Base-by-base conservation (phyloP, 2,888 invertebrate genomes). In the Erebia epiphron region DNA sequence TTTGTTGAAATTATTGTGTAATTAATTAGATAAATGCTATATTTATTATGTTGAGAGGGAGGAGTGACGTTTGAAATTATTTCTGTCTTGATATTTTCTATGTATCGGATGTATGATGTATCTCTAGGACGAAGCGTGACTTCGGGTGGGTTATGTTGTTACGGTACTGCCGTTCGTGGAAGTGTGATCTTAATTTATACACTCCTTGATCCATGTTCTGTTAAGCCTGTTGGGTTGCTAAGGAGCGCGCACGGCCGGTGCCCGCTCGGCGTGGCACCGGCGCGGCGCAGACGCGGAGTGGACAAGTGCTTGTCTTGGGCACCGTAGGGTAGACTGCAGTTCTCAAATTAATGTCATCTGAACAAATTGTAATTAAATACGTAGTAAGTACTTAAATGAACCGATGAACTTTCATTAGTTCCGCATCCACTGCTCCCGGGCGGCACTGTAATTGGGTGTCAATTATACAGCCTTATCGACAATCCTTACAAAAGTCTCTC, bases 1-100 rank as follows among this genome's bases (percentile, higher is more conserved):
- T 87, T 92, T 91, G 92, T 93, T 93, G 89, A 92, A 92, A 92
- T 93, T 92, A 92, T 92, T 92, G 90, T 91, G 87, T 92, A 92
- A 91, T 89, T 90, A 87, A 88, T 90, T 92, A 91, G 89, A 86
- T 90, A 87, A 90, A 88, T 88, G 82, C 89, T 91, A 92, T 91
- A 93, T 93, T 92, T 91, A 90, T 91, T 92, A 87, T 87, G 91
- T 93, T 92, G 86, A 88, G 83, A 80, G 77, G 82, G 83, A 84
- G 86, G 83, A 86, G 89, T 87, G 90, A 91, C 89, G 86, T 88
- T 90, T 89, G 84, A 91, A 92, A 92, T 93, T 92, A 91, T 91
- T 92, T 93, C 92, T 91, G 92, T 91, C 90, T 92, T 91, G 91
- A 87, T 90, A 92, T 91, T 91, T 91, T 91, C 87, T 82, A 83